Conservation (phyloP, 2,113 vertebrate species). For the Misgurnus mizolepis region DNA sequence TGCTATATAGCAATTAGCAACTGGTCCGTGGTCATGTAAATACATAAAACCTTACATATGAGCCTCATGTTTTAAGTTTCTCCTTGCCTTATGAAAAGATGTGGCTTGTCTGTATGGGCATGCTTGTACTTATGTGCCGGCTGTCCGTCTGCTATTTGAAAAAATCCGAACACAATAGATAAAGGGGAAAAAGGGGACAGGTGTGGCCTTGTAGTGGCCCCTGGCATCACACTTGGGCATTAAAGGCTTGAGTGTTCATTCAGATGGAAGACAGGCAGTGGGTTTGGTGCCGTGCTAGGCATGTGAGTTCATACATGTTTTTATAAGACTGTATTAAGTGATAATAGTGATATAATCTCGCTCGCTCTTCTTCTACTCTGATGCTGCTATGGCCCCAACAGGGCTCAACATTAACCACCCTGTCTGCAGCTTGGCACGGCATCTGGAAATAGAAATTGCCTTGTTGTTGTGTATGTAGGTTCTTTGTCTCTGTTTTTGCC, state of each 20-base stretch:
- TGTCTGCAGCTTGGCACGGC: background rate
- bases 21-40: background rate
- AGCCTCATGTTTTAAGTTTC: too few relatives aligned
- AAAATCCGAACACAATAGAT: constrained; percentile 36
- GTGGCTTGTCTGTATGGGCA: too few relatives aligned
- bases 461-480: background rate
- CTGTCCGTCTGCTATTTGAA: constrained; percentile 20
- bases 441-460: constrained; percentile 21
- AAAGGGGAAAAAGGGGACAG: constrained; percentile 11
- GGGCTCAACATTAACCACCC: background rate
- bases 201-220: constrained; percentile 36
- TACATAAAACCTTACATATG: background rate
- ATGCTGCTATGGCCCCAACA: background rate
- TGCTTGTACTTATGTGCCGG: constrained; percentile 45
- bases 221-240: constrained; percentile 34
- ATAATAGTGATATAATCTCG: constrained; percentile 26
- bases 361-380: background rate
- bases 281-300: background rate
- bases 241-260: constrained; percentile 38
- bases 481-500: background rate
- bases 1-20: constrained; percentile 21
- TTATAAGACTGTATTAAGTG: constrained; percentile 34
- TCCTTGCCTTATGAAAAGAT: background rate
- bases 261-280: constrained; percentile 21
- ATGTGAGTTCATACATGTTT: constrained; percentile 14